These are phyloP conservation scores for Andrena flavipes DNA, from an alignment of 2,888 invertebrate genomes.

Conservation along the genomic window DNA sequence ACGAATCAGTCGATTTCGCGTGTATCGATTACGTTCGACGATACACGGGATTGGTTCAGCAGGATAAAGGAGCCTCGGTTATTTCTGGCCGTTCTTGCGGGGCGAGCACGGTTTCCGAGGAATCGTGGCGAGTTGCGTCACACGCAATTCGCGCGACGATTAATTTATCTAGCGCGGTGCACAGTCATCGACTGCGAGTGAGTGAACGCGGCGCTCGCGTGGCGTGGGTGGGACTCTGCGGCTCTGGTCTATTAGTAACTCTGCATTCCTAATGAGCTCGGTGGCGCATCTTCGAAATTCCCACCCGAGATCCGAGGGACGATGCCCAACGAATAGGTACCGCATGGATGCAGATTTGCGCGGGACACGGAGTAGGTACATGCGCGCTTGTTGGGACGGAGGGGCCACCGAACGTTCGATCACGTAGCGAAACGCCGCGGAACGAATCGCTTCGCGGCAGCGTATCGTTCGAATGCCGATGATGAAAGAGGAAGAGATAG, in stretches of 20 bases:
- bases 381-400: not conserved
- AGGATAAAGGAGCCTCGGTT: slow-evolving; percentile 21
- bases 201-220: slow-evolving; percentile 13
- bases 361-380: too few species aligned
- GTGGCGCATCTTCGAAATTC: too few species aligned
- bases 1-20: too few species aligned
- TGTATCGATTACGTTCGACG: not conserved
- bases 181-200: slow-evolving; percentile 38
- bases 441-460: slow-evolving; percentile 52
- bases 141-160: slow-evolving; percentile 37
- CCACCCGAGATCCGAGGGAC: too few species aligned
- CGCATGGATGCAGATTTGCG: too few species aligned
- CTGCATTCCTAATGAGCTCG: not conserved
- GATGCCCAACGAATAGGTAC: too few species aligned
- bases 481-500: slow-evolving; percentile 70
- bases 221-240: slow-evolving; percentile 1
- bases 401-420: slow-evolving; percentile 29
- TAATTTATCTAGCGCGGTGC: slow-evolving; percentile 47
- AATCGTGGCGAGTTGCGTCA: slow-evolving; percentile 44
- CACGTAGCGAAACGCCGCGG: slow-evolving; percentile 57
- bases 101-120: slow-evolving; percentile 37
- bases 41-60: slow-evolving; percentile 12
- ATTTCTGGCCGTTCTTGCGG: slow-evolving; percentile 33
- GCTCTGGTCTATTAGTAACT: not conserved
- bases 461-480: slow-evolving; percentile 64